phyloP scores from a whole-genome alignment of 2,888 invertebrate genomes.

The Antheraea yamamai region DNA sequence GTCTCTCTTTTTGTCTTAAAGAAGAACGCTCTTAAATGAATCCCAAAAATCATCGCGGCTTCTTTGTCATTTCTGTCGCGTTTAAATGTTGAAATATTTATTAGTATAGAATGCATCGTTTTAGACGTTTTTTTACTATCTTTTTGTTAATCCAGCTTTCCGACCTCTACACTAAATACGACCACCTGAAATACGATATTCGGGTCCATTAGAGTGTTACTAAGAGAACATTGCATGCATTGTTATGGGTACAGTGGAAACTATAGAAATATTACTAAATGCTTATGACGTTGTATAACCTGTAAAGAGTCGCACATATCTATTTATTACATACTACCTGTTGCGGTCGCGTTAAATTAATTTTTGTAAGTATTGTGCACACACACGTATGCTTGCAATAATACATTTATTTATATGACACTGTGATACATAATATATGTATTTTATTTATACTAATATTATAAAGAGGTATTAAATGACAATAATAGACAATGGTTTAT shows the following conservation, averaged over 20 bases:
- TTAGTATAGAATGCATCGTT: no score
- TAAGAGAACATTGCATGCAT: not conserved
- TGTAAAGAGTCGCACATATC: not conserved
- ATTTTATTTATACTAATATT: no score
- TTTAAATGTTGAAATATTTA: no score
- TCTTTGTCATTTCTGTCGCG: not conserved
- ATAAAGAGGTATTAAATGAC: no score
- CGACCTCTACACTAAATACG: not conserved
- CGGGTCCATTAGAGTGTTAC: not conserved
- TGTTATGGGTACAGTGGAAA: not conserved
- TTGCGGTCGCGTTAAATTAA: not conserved
- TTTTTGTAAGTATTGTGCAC: no score
- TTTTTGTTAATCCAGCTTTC: not conserved
- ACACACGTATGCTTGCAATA: no score
- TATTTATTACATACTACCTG: not conserved
- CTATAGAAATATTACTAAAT: not conserved
- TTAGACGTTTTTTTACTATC: no score
- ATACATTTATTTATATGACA: no score
- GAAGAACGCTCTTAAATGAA: not conserved
- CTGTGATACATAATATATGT: no score
- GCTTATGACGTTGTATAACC: not conserved
- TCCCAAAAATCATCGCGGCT: not conserved
- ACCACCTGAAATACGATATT: not conserved
- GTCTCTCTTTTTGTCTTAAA: not conserved
- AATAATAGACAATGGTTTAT: no score